Base-by-base conservation (phyloP, 2,888 invertebrate genomes). In the Yponomeuta cagnagella region DNA sequence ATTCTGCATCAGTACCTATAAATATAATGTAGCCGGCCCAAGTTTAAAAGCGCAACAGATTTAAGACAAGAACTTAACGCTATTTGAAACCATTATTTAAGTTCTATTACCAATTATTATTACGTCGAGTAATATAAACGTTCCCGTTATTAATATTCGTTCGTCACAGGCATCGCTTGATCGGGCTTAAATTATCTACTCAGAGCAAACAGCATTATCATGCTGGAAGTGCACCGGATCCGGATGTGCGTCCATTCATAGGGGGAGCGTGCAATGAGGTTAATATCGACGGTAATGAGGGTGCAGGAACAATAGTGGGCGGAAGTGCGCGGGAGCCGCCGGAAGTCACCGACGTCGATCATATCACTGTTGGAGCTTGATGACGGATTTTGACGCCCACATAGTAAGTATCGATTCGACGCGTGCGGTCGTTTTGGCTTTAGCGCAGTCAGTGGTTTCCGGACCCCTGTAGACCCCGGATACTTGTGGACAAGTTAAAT, bases 271-370 rank as follows among this genome's bases (percentile, higher is more conserved):
- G 63, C 30, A 65, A 52, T 65, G 70, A 30, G 33, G 66, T 31
- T 37, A 67, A 58, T 69, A 65, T n/a, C 12, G 58, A 68, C 37
- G 30, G 63, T 37, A 69, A 67, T 69, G 69, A 63, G 85, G 77
- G 77, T 66, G 70, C 12, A 76, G 78, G 82, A 81, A 89, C 89
- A 89, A 90, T 89, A 77, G 81, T 74, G 77, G 78, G 79, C 87
- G 89, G 90, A 88, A 88, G 88, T 79, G 76, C 73, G 72, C 71
- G 73, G 70, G 78, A 85, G 85, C 89, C 90, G 89, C 86, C 89
- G 90, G 90, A 89, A 80, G 85, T 79, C 79, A 77, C 82, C 77
- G 84, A 83, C 82, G 81, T 78, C 82, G 81, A 83, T 81, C 80
- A 80, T 77, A 74, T 72, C 74, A 74, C 71, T 72, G 72, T 74